A percentile compares a stretch with the other conserved stretches of the same genome.
These are phyloP conservation scores for Sula dactylatra DNA, from an alignment of 2,113 vertebrate species.

Conservation along the genomic window DNA sequence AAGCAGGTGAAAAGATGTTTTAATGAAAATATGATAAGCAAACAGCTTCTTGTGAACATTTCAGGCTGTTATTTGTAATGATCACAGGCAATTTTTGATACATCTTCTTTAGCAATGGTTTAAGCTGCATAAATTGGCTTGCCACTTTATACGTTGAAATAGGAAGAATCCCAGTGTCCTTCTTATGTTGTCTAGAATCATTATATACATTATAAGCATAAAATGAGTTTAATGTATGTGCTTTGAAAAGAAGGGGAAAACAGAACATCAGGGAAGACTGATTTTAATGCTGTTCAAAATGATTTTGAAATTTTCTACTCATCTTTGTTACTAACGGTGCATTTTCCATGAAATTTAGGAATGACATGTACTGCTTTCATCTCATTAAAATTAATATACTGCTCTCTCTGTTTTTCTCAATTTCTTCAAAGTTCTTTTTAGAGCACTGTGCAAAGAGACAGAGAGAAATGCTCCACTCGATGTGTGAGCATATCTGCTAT, in stretches of 20 bases:
- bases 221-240: slow-evolving; percentile 78
- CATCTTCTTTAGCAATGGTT: slow-evolving; percentile 79
- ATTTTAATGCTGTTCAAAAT: slow-evolving; percentile 73
- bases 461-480: slow-evolving; percentile 57
- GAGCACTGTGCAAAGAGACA: slow-evolving; percentile 65
- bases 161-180: slow-evolving; percentile 66
- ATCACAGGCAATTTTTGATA: slow-evolving; percentile 80
- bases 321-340: slow-evolving; percentile 68
- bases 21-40: slow-evolving; percentile 85
- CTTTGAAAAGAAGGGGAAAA: slow-evolving; percentile 70
- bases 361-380: slow-evolving; percentile 69
- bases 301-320: slow-evolving; percentile 73
- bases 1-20: slow-evolving; percentile 82
- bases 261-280: slow-evolving; percentile 69
- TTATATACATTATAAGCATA: slow-evolving; percentile 79
- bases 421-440: slow-evolving; percentile 62
- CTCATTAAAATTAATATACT: slow-evolving; percentile 69
- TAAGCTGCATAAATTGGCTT: slow-evolving; percentile 80
- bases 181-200: slow-evolving; percentile 78
- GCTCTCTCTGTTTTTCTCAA: slow-evolving; percentile 55
- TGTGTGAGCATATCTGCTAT: slow-evolving; percentile 44
- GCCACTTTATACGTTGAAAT: slow-evolving; percentile 73
- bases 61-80: slow-evolving; percentile 79
- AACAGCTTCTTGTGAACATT: slow-evolving; percentile 80
- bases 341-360: slow-evolving; percentile 70